These are phyloP conservation scores for Meriones psammophilus DNA, from an alignment of 2,797 vertebrate genomes.

Conservation along the genomic window DNA sequence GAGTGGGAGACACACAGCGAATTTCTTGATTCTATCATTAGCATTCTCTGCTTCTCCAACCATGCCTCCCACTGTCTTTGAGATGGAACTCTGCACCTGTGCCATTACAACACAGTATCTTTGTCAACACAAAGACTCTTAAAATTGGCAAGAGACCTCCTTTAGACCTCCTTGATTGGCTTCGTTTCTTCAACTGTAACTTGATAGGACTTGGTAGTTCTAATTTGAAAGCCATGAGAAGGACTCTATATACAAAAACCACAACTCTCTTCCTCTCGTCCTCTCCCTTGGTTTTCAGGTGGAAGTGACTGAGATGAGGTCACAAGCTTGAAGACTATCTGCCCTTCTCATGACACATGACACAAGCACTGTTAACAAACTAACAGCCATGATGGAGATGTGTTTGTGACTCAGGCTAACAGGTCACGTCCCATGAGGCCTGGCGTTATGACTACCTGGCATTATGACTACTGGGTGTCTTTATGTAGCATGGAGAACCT, in stretches of 20 bases:
- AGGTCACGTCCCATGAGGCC: neutral
- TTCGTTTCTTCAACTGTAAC: neutral
- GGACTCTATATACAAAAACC: neutral
- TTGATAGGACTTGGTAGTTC: neutral
- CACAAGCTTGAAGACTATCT: neutral
- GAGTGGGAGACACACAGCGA: neutral
- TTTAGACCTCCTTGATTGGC: neutral
- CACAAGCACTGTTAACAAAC: no score
- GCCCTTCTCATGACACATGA: no score
- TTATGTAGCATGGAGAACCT: neutral
- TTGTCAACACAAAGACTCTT: neutral
- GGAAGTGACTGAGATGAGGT: neutral
- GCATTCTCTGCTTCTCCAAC: neutral
- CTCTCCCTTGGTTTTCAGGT: neutral
- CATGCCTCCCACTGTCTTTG: rapidly evolving
- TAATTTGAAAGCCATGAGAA: neutral
- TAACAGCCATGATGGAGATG: neutral
- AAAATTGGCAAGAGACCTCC: neutral
- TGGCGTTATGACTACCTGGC: neutral
- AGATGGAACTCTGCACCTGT: neutral
- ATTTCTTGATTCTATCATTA: neutral
- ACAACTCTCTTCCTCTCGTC: no score
- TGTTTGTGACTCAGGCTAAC: neutral
- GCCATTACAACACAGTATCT: neutral
- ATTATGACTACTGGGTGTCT: neutral